Evolutionary conservation across 2,888 invertebrate genomes (phyloP), one percentile per base, ranked within the genome.

Genomic region (Selenia dentaria): DNA sequence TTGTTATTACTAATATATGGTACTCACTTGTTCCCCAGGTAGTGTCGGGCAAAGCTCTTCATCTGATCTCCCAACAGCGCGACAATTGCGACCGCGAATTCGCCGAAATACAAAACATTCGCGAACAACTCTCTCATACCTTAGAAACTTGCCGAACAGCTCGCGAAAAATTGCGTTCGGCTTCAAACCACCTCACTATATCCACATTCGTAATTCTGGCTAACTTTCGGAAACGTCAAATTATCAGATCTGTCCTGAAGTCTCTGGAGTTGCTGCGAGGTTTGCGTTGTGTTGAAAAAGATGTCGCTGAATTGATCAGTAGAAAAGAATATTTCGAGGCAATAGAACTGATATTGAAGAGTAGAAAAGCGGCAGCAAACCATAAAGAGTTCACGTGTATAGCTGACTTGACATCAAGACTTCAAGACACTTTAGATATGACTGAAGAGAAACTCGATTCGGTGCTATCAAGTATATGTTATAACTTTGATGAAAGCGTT

Each of bases 371-470:
- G 0, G 97, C 98, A 0, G 92, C 93, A 0, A 95, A 94, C 26
- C 97, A 97, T 70, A 94, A 94, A 64, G 96, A 98, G 72, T 99
- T 96, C 67, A 94, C 93, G n/a, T 98, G 98, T 67, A 97, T 99
- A 27, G 95, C 96, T 28, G 97, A 97, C 49, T 83, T 99, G 22
- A 94, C 94, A 8, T 93, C 94, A 8, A 95, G 98, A 69, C 84
- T 99, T 0, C 97, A 98, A 75, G 98, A 98, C 73, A 98, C 97
- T 0, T 82, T 98, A 40, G 95, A 96, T 50, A 93, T 97, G 89
- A 96, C 97, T 0, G 98, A 99, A 72, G 96, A 97, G 57, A 96
- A 97, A 63, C 75, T 99, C 27, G 98, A 99, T 70, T 93, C 94
- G 0, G 97, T 97, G 0, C 87, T 99, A 6, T 94, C 97, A 0